These are phyloP conservation scores for Cnemophilus loriae DNA, from an alignment of 2,113 vertebrate species.

Conservation along the genomic window DNA sequence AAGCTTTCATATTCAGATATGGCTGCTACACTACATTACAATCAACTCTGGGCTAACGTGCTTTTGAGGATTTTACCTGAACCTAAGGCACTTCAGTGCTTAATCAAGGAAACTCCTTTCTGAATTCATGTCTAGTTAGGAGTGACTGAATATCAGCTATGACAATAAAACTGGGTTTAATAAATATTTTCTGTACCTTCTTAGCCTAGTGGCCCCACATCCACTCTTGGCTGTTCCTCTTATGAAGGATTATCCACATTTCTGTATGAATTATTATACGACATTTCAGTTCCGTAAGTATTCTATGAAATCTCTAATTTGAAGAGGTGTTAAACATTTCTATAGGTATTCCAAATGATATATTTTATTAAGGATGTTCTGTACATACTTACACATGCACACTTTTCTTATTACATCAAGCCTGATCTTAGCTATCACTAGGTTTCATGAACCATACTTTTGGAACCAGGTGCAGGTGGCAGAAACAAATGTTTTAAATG, in stretches of 20 bases:
- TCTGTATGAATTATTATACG: not conserved
- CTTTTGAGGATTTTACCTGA: not conserved
- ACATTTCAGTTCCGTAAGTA: not conserved
- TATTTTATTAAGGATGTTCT: not conserved
- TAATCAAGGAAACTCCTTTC: not conserved
- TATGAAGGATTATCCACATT: not conserved
- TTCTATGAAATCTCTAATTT: not conserved
- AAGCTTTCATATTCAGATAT: not conserved
- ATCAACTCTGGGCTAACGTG: not conserved
- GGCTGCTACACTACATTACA: not conserved
- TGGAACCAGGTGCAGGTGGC: not conserved
- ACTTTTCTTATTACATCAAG: not conserved
- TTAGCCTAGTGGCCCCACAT: not conserved
- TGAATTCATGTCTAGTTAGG: not conserved
- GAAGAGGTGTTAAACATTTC: not conserved
- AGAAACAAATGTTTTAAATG: not conserved
- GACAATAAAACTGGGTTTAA: not conserved
- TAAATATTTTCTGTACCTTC: not conserved
- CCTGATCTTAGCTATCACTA: not conserved
- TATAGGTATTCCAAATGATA: not conserved
- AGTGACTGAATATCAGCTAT: not conserved
- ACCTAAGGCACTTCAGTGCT: not conserved
- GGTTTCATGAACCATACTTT: not conserved
- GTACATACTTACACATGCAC: not conserved
- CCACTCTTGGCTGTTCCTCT: not conserved